phyloP scores from a whole-genome alignment of 1,140 invertebrate species.

The Physella acuta region DNA sequence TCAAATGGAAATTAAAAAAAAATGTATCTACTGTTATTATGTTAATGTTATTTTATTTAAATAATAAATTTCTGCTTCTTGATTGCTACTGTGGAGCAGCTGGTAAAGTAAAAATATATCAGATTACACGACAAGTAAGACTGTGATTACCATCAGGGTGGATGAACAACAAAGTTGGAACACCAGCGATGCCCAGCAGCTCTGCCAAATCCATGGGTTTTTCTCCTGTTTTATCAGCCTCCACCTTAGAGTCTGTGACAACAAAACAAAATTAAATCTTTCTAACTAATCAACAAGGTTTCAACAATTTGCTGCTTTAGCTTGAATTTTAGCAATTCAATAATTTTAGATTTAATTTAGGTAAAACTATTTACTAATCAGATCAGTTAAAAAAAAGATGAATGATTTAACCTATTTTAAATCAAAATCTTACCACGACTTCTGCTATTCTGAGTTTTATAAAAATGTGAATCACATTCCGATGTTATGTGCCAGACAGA shows the following conservation, averaged over 20 bases:
- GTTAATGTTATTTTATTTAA: not conserved
- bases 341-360: too few relatives aligned
- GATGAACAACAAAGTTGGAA: constrained; percentile 54
- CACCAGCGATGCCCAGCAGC: constrained; percentile 50
- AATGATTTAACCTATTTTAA: too few relatives aligned
- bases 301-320: too few relatives aligned
- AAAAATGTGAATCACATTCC: constrained; percentile 47
- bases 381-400: too few relatives aligned
- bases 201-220: constrained; percentile 48
- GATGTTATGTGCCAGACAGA: constrained; percentile 49
- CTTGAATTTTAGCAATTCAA: too few relatives aligned
- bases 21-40: too few relatives aligned
- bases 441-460: constrained; percentile 42
- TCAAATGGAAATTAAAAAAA: too few relatives aligned
- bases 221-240: constrained; percentile 33
- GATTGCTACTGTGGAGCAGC: not conserved
- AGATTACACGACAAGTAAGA: not conserved
- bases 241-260: constrained; percentile 6
- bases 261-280: too few relatives aligned
- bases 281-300: too few relatives aligned
- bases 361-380: too few relatives aligned
- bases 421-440: not conserved
- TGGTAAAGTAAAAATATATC: not conserved
- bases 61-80: not conserved
- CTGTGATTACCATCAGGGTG: constrained; percentile 51